phyloP scores from a whole-genome alignment of 2,888 invertebrate species.

The Melanargia galathea region DNA sequence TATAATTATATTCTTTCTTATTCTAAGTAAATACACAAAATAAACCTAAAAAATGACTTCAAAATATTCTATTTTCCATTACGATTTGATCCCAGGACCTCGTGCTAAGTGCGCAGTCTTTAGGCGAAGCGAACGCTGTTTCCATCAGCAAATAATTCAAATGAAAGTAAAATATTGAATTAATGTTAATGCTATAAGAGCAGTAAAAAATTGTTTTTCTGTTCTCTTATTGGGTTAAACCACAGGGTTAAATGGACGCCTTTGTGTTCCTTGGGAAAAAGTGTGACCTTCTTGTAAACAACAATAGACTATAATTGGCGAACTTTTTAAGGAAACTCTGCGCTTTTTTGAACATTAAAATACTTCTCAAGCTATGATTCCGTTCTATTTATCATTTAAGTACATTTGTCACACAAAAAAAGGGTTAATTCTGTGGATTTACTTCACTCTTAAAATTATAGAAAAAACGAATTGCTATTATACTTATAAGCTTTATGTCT shows the following conservation, averaged over 20 bases:
- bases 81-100: too few relatives aligned
- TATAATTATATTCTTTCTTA: too few relatives aligned
- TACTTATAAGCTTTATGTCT: background rate
- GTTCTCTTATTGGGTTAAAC: conserved; percentile 1
- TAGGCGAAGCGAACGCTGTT: too few relatives aligned
- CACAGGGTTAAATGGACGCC: background rate
- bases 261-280: conserved; percentile 32
- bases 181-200: background rate
- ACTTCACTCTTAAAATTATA: background rate
- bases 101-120: too few relatives aligned
- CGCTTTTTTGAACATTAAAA: background rate
- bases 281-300: conserved; percentile 15
- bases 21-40: too few relatives aligned
- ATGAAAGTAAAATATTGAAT: background rate
- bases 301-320: conserved; percentile 29
- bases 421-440: conserved; percentile 8
- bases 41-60: too few relatives aligned
- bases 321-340: conserved; percentile 3
- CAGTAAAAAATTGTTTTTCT: background rate
- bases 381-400: background rate
- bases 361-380: background rate
- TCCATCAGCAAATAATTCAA: too few relatives aligned
- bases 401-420: conserved; percentile 3
- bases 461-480: background rate
- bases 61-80: too few relatives aligned